A percentile compares a stretch with the other conserved stretches of the same genome.
phyloP scores from a whole-genome alignment of 2,797 vertebrate species.

The Semaprochilodus insignis region DNA sequence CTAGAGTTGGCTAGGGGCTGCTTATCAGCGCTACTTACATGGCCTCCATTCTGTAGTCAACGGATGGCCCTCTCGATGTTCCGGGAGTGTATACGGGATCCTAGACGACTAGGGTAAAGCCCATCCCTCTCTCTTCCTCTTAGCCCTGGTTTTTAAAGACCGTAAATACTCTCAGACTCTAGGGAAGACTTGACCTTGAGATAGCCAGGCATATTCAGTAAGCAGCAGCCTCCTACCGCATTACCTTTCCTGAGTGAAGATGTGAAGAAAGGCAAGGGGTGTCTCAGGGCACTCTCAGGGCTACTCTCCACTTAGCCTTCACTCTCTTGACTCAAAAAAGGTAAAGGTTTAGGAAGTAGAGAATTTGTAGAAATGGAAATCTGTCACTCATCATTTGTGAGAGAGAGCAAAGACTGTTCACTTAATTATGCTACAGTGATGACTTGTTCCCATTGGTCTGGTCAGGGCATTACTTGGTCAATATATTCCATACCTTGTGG shows the following conservation, averaged over 20 bases:
- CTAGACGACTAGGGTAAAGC: too few relatives aligned
- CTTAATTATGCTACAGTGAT: too few relatives aligned
- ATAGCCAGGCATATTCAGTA: conserved; percentile 32
- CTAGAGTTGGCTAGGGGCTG: too few relatives aligned
- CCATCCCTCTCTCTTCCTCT: conserved; percentile 19
- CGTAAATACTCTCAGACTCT: conserved; percentile 30
- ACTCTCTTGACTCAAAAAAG: neutral
- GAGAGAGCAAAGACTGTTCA: neutral
- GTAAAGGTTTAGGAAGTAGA: neutral
- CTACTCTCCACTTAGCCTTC: conserved; percentile 12
- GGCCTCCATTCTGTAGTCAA: too few relatives aligned
- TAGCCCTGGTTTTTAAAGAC: conserved; percentile 2
- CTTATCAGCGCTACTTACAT: too few relatives aligned
- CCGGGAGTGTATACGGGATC: too few relatives aligned
- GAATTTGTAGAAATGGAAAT: neutral
- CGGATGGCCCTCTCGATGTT: too few relatives aligned
- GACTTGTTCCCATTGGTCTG: too few relatives aligned
- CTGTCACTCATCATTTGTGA: neutral
- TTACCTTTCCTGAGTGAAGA: conserved; percentile 33
- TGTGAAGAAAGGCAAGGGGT: conserved; percentile 27
- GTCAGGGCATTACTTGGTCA: too few relatives aligned
- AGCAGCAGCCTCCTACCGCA: conserved; percentile 24
- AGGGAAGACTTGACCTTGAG: conserved; percentile 36
- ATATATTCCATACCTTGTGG: neutral
- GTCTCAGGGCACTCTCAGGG: neutral